Conservation (phyloP, 2,113 vertebrate species). For the Sitta europaea region DNA sequence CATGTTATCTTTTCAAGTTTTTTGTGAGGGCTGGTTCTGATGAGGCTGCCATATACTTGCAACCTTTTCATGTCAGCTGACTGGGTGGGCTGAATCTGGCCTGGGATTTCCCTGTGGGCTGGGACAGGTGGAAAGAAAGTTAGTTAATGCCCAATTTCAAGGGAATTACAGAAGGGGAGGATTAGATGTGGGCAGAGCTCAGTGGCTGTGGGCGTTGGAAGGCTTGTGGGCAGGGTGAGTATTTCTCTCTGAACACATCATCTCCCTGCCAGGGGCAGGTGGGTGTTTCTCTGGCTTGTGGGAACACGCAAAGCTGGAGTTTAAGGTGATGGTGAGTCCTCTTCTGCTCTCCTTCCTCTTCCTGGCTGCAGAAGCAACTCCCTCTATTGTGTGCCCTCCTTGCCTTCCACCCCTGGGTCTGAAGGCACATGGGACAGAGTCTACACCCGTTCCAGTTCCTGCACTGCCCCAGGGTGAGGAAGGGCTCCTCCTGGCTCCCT, state of each 20-base stretch:
- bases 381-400: background rate
- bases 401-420: background rate
- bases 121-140: slow-evolving; percentile 43
- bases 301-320: slow-evolving; percentile 14
- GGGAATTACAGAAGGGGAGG: slow-evolving; percentile 51
- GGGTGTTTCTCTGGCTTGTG: slow-evolving; percentile 46
- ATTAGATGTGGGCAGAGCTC: slow-evolving; percentile 41
- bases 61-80: slow-evolving; percentile 5
- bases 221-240: slow-evolving; percentile 64
- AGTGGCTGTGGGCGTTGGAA: background rate
- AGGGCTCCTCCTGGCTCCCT: background rate
- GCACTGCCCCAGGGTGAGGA: background rate
- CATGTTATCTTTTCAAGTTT: background rate
- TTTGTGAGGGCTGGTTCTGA: background rate
- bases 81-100: slow-evolving; percentile 28
- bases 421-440: rapidly evolving
- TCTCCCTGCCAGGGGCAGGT: background rate
- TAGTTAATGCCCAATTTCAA: slow-evolving; percentile 25
- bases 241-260: background rate
- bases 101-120: slow-evolving; percentile 30
- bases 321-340: background rate
- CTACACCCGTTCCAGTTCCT: rapidly evolving
- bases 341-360: background rate
- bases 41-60: background rate
- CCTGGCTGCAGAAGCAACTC: background rate